Conservation (phyloP, 1,140 invertebrate genomes). For the Globodera rostochiensis region DNA sequence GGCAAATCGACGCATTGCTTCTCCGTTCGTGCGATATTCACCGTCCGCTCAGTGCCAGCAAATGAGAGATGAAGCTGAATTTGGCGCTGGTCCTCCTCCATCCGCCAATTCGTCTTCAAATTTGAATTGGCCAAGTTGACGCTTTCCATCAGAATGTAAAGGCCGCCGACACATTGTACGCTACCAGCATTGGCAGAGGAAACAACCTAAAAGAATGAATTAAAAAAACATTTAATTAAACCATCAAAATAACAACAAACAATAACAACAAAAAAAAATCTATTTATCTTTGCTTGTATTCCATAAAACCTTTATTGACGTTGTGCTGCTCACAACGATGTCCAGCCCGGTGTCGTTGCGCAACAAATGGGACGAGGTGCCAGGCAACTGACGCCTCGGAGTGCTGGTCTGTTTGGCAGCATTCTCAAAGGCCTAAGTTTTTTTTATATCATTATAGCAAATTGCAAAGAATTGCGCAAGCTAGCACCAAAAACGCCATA, state of each 20-base stretch:
- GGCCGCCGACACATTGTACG: slow-evolving; percentile 52
- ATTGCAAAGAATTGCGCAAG: too few species aligned
- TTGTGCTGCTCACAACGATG: slow-evolving; percentile 55
- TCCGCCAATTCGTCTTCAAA: slow-evolving; percentile 30
- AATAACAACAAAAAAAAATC: too few species aligned
- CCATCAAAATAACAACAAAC: too few species aligned
- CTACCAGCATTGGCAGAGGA: too few species aligned
- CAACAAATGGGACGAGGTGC: slow-evolving; percentile 75
- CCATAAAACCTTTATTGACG: slow-evolving; percentile 51
- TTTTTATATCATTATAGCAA: background rate
- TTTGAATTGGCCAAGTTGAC: slow-evolving; percentile 13
- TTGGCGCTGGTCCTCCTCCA: slow-evolving; percentile 43
- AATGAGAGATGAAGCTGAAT: slow-evolving; percentile 58
- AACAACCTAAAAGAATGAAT: too few species aligned
- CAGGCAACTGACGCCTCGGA: slow-evolving; percentile 64
- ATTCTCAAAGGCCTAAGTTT: slow-evolving; percentile 67
- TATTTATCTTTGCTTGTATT: too few species aligned
- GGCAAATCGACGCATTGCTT: slow-evolving; percentile 80
- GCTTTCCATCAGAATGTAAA: slow-evolving; percentile 62
- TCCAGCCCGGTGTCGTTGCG: slow-evolving; percentile 60
- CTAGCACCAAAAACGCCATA: background rate
- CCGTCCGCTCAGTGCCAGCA: slow-evolving; percentile 66
- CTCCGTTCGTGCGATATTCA: slow-evolving; percentile 83
- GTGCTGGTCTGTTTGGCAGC: slow-evolving; percentile 68
- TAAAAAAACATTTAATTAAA: too few species aligned